Percentiles rank a stretch among this genome's conserved stretches.
Evolutionary conservation across 2,113 vertebrate species (phyloP).

Genomic region (Corvus cornix): DNA sequence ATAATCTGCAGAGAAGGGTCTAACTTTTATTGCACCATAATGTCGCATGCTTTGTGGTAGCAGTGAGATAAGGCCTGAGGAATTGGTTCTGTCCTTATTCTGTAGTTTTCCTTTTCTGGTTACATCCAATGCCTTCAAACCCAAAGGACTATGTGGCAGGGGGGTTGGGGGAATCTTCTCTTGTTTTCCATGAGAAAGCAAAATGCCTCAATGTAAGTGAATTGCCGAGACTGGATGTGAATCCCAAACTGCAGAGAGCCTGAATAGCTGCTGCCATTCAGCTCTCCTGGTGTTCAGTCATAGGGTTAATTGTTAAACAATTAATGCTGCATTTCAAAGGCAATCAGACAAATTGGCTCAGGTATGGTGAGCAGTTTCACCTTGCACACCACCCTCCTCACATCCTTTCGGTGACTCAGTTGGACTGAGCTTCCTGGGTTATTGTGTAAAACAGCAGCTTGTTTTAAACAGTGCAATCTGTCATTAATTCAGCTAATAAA

Average conservation of each 20-base stretch:
- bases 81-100: neutral
- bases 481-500: slow-evolving; percentile 78
- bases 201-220: slow-evolving; percentile 1
- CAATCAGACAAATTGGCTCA: slow-evolving; percentile 62
- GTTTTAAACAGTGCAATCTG: slow-evolving; percentile 55
- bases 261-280: slow-evolving; percentile 49
- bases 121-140: neutral
- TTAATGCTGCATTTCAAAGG: slow-evolving; percentile 58
- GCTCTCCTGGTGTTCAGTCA: slow-evolving; percentile 53
- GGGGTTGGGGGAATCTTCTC: neutral
- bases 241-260: neutral
- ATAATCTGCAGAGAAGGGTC: neutral
- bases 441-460: slow-evolving; percentile 61
- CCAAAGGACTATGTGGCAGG: neutral
- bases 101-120: neutral
- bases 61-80: neutral
- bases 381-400: neutral
- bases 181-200: slow-evolving; percentile 24
- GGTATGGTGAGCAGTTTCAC: slow-evolving; percentile 57
- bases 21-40: neutral
- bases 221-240: neutral
- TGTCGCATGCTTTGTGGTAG: neutral
- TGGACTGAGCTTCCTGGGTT: slow-evolving; percentile 8
- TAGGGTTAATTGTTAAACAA: slow-evolving; percentile 70
- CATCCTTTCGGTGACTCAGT: slow-evolving; percentile 32